Evolutionary conservation across 2,888 invertebrate genomes (phyloP), one percentile per base, ranked within the genome.

Genomic region (Anticlea derivata): DNA sequence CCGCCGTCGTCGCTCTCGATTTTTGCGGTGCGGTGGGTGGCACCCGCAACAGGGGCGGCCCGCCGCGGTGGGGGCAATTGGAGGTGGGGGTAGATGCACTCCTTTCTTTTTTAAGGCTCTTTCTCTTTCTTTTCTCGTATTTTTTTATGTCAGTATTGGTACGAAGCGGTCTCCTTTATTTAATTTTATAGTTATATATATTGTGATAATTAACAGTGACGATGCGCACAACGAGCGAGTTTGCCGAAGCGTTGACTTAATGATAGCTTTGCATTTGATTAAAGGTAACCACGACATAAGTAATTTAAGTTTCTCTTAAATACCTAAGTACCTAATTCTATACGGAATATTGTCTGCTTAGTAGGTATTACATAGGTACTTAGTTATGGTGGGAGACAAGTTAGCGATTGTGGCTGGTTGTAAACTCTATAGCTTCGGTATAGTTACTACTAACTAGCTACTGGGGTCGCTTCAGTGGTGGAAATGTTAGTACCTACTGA

Each of bases 11-110:
- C 86, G 89, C 86, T 91, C 91, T 90, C 91, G 91, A 92, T 92
- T 92, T 93, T 93, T 92, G 92, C 92, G 91, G 84, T 90, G 88
- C 92, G 86, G 91, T 92, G 92, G 92, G 92, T 92, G 92, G 92
- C 86, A 85, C 92, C 91, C 84, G 83, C 83, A 83, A 78, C 86
- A 86, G 91, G 85, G 86, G 84, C 86, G 87, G 86, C 86, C 80
- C 83, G 75, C 62, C 70, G 73, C 76, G 77, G 77, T 78, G 85
- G 87, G 84, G 83, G 86, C 77, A 68, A 78, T 65, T 74, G 66
- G 79, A 79, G 84, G 88, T 84, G 87, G 90, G 90, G 86, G 86
- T 80, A 80, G 83, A 84, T 86, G 85, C 87, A 88, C 86, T 88
- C 89, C 85, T 88, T 87, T 86, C 86, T 86, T 89, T 89, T 89